phyloP scores from a whole-genome alignment of 2,113 vertebrate genomes.

The Bucco capensis region DNA sequence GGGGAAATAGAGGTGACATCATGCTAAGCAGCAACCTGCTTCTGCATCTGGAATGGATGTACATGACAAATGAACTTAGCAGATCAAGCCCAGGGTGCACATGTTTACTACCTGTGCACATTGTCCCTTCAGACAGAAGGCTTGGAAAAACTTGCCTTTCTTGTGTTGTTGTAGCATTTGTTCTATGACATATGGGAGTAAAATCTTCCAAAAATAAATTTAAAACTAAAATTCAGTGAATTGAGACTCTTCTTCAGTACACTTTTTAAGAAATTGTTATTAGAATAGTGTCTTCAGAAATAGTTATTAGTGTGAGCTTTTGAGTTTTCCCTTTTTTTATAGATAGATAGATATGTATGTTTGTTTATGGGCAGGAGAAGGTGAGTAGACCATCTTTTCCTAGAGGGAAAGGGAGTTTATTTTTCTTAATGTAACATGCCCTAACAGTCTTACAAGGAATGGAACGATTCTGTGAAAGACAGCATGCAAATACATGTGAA shows the following conservation, averaged over 20 bases:
- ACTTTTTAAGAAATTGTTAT: neutral
- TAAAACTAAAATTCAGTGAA: neutral
- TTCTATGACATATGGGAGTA: neutral
- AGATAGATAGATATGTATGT: accelerated
- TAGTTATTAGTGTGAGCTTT: neutral
- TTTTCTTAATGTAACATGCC: neutral
- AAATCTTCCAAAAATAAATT: neutral
- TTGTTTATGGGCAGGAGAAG: neutral
- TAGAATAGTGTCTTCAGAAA: neutral
- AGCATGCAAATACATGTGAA: neutral
- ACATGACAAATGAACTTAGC: neutral
- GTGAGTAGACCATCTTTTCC: neutral
- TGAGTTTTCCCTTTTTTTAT: neutral
- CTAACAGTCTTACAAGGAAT: neutral
- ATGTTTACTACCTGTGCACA: neutral
- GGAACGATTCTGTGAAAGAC: neutral
- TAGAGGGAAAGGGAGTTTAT: neutral
- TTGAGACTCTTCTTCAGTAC: neutral
- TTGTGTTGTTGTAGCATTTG: neutral
- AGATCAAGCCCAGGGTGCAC: neutral
- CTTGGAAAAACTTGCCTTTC: neutral
- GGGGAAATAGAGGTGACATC: neutral
- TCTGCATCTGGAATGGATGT: neutral
- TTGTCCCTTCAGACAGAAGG: neutral
- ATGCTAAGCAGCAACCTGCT: conserved; percentile 46